Base-by-base conservation (phyloP, 2,113 vertebrate genomes). In the Carassius auratus region DNA sequence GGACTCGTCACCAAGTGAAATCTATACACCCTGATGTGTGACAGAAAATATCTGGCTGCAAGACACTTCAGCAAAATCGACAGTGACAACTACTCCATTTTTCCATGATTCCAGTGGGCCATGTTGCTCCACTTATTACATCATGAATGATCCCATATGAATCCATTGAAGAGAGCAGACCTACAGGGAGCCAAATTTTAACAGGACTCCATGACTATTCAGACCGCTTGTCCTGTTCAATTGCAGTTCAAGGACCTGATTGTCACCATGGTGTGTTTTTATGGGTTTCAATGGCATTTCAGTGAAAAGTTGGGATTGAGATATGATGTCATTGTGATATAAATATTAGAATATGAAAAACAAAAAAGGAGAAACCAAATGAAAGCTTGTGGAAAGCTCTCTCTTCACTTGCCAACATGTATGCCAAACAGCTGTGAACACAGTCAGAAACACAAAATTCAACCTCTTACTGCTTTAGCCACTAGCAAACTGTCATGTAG, bases 401-500 rank as follows among this genome's bases (percentile, higher is more conserved):
- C 6, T 48, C 26, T 74, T 45, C 48, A 17, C 30, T 71, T 84
- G 23, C 38, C 69, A 76, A 19, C 36, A 71, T 17, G 0, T 14
- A 50, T 6, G 10, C 38, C 52, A 59, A 33, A 78, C 17, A 33
- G 13, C n/a, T 50, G n/a, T 13, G 73, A 73, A 42, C 9, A 62
- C n/a, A 26, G 23, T 30, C 62, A 26, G 23, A 23, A 76, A 79
- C 73, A 90, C 50, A 14, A 30, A 64, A 89, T 30, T 52, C 81
- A 69, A 76, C 69, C 1, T 42, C 42, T 87, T 82, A 78, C 79
- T 55, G 45, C 55, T 61, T 73, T 52, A 68, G 73, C 69, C 61
- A 48, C 76, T 62, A 73, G 69, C 69, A 42, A 84, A 36, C 21
- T 85, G 87, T 88, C 90, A 92, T 88, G 86, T 83, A 3, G 17